phyloP scores from a whole-genome alignment of 2,888 invertebrate species.

The Papilio protenor region DNA sequence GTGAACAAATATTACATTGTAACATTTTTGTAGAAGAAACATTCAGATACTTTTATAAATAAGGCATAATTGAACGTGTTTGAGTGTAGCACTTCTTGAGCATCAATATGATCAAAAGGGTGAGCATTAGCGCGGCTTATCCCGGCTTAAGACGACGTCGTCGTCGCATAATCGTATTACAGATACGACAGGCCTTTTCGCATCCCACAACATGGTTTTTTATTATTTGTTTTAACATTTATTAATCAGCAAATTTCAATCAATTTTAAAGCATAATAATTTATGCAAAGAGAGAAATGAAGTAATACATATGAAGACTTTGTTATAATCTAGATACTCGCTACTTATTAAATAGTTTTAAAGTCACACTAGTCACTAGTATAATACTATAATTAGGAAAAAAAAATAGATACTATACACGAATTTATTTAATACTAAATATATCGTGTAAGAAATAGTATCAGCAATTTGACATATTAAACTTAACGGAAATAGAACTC shows the following conservation, averaged over 20 bases:
- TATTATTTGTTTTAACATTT: not conserved
- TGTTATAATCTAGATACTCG: not conserved
- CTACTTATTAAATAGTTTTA: not conserved
- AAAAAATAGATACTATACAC: not conserved
- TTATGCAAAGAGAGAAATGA: not conserved
- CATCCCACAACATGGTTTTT: constrained; percentile 1
- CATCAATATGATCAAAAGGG: constrained; percentile 38
- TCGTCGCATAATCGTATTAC: constrained; percentile 31
- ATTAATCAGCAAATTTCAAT: not conserved
- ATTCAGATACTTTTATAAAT: not conserved
- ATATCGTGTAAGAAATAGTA: not conserved
- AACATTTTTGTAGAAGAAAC: not conserved
- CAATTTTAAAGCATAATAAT: not conserved
- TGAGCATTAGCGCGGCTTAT: constrained; percentile 32
- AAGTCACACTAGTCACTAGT: not conserved
- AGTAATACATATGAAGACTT: not conserved
- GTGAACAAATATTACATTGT: not conserved
- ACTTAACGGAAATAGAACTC: not conserved
- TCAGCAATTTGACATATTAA: not conserved
- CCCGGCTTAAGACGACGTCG: constrained; percentile 29
- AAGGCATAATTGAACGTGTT: constrained; percentile 6
- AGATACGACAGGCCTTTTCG: constrained; percentile 23
- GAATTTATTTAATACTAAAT: not conserved
- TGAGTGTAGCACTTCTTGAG: constrained; percentile 12
- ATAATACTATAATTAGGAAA: not conserved